Base-by-base conservation (phyloP, 1,140 invertebrate genomes). In the Nebria ingens region DNA sequence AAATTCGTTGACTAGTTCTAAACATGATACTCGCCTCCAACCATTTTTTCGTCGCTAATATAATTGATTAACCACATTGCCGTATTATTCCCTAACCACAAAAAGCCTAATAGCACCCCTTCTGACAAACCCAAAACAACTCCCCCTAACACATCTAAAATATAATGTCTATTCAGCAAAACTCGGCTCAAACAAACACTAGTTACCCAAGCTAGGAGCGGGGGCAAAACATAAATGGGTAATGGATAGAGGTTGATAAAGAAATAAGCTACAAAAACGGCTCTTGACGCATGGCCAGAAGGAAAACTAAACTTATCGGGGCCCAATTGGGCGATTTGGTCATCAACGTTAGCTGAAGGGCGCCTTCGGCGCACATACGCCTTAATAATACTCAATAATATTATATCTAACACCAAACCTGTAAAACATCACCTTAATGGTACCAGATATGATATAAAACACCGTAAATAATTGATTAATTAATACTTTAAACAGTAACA, bases 281-380 rank as follows among this genome's bases (percentile, higher is more conserved):
- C 81, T 62, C 96, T 73, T n/a, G 91, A 93, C 1, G 91, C 81
- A 73, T 99, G 96, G 0, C 96, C 96, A 0, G 94, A 97, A 21
- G 95, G 96, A 71, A 98, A 98, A 25, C 93, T 93, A 68, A 86
- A 97, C 63, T 93, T 87, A 71, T 98, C 95, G 0, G 92, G 71
- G 65, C 78, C 69, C 19, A 82, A 70, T 53, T 78, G 62, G 15
- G 70, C 73, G 17, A 79, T 63, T 9, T 75, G 65, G 68, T 82
- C 80, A 59, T 90, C 84, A 34, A 69, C 65, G 65, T 89, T 86
- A 17, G 77, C 72, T 1, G 75, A 59, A 13, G 93, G 94, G 42
- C 95, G 73, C 65, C 83, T 74, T 63, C 95, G 73, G 58, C 89
- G 75, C 13, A 86, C 79, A 42, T 82, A 68, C 2, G 93, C 84